phyloP scores from a whole-genome alignment of 2,797 vertebrate species.

The Gambelia wislizenii region DNA sequence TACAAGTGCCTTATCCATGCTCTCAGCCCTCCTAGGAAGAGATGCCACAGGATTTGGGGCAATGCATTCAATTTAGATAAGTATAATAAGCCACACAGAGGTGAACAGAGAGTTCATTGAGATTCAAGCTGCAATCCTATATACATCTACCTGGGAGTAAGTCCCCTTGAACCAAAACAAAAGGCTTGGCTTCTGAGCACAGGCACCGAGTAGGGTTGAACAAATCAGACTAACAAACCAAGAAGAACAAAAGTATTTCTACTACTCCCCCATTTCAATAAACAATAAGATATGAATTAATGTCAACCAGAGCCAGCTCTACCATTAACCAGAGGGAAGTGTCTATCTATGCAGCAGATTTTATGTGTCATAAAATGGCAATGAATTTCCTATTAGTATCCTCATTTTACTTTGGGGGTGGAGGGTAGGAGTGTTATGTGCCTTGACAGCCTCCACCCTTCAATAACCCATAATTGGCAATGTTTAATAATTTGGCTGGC shows the following conservation, averaged over 20 bases:
- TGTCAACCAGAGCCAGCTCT: too few species aligned
- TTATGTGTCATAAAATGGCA: too few species aligned
- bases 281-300: not conserved
- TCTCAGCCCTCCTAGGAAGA: not conserved
- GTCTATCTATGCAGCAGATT: too few species aligned
- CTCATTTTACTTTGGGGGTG: too few species aligned
- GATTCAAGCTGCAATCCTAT: not conserved
- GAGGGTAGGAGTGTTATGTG: too few species aligned
- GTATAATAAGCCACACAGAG: slow-evolving; percentile 6
- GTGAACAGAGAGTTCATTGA: not conserved
- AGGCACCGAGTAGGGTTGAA: not conserved
- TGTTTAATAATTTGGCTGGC: too few species aligned
- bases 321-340: too few species aligned
- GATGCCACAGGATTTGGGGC: not conserved
- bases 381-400: too few species aligned
- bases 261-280: not conserved
- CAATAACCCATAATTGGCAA: too few species aligned
- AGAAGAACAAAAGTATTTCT: not conserved
- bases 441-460: too few species aligned
- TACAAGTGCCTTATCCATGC: not conserved
- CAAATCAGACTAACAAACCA: not conserved
- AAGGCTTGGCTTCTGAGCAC: not conserved
- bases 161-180: not conserved
- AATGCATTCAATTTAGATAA: slow-evolving; percentile 9
- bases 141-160: not conserved